Percentiles rank a stretch among this genome's conserved stretches.
Evolutionary conservation across 2,113 vertebrate species (phyloP).

Genomic region (Otocyon megalotis): DNA sequence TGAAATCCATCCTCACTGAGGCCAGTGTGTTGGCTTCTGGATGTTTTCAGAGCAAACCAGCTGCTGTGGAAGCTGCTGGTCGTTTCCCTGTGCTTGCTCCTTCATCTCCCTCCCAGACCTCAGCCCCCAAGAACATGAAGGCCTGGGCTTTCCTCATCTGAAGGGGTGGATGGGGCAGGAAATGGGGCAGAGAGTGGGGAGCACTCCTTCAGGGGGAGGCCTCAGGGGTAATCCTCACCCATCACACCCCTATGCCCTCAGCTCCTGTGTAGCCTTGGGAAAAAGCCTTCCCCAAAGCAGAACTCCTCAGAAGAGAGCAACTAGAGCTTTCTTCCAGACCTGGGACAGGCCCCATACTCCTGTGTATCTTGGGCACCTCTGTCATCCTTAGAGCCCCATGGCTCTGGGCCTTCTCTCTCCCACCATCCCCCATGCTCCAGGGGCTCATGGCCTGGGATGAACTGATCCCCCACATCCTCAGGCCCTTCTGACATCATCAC

Average conservation of each 20-base stretch:
- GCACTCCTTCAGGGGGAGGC: not conserved
- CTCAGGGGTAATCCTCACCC: too few relatives aligned
- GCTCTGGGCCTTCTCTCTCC: not conserved
- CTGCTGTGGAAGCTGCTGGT: not conserved
- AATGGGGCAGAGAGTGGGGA: not conserved
- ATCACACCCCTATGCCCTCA: rapidly evolving
- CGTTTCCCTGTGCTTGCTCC: rapidly evolving
- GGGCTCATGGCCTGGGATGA: not conserved
- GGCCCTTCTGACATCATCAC: rapidly evolving
- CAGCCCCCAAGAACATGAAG: not conserved
- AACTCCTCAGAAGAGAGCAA: not conserved
- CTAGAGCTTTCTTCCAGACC: not conserved
- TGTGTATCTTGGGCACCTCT: not conserved
- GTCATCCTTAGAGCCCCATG: not conserved
- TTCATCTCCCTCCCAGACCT: not conserved
- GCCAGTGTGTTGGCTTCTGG: not conserved
- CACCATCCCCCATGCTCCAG: not conserved
- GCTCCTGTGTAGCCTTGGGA: too few relatives aligned
- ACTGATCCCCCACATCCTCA: not conserved
- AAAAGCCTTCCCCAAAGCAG: not conserved
- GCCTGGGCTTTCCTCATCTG: not conserved
- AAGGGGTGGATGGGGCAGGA: too few relatives aligned
- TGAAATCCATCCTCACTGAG: not conserved
- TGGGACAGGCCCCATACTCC: not conserved
- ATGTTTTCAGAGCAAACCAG: not conserved